Evolutionary conservation across 2,888 invertebrate species (phyloP), one percentile per base, ranked within the genome.

Genomic region (Eupithecia tripunctaria): DNA sequence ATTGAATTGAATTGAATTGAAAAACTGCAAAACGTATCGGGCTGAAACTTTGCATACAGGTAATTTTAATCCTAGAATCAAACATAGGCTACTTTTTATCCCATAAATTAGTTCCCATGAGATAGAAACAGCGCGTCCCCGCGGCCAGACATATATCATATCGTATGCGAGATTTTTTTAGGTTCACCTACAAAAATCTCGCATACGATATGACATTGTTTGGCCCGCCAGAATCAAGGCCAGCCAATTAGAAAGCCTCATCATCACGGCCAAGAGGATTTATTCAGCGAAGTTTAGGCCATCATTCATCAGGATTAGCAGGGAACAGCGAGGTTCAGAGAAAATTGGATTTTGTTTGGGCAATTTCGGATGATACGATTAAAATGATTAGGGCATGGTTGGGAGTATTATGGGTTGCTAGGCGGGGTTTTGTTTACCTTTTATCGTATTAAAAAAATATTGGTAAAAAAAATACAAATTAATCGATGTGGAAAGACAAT

Each of bases 251-350:
- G 56, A 25, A 5, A 14, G 14, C 56, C 0, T 56, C 5, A 25
- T 56, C 25, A 56, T 56, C 25, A 56, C 56, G 14, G 56, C 25
- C 56, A 4, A 25, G 56, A 56, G 56, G 56, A 56, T 56, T 56
- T 10, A 36, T 56, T 56, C 56, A 25, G 25, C 56, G 21, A 25
- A 25, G 51, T 56, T 56, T 12, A 14, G 56, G 56, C 25, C 56
- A 56, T 56, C 56, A 56, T 56, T 56, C 25, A 56, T 56, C 56
- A 25, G 56, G 56, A 56, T 56, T 56, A 56, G 25, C 14, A 56
- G 56, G 56, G 56, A 56, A 56, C 21, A n/a, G 2, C 3, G 10
- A 25, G 12, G 4, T 56, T 12, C 25, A 8, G 25, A 14, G 21
- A 25, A 56, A 56, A 56, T 56, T 25, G 56, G 25, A 25, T 56